Percentiles rank a stretch among this genome's conserved stretches.
Conservation (phyloP, 2,113 vertebrate genomes). For the Hypocryptadius cinnamomeus region DNA sequence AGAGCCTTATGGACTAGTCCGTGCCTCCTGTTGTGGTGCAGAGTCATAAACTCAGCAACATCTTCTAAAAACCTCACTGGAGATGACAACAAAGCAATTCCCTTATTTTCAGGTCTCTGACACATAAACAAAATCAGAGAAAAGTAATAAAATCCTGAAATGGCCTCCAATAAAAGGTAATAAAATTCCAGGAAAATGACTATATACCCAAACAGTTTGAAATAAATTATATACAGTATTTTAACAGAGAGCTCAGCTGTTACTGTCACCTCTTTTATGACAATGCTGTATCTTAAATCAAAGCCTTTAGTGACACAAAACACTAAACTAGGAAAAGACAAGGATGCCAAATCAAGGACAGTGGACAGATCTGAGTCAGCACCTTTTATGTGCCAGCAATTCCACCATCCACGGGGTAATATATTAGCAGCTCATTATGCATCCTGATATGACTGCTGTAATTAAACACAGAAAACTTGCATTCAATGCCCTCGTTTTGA, state of each 20-base stretch:
- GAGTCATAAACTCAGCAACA: constrained; percentile 11
- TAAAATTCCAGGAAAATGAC: constrained; percentile 47
- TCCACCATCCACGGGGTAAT: not conserved
- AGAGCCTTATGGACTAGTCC: not conserved
- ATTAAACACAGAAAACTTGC: constrained; percentile 37
- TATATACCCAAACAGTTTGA: constrained; percentile 40
- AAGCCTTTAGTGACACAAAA: constrained; percentile 13
- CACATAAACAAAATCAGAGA: constrained; percentile 59
- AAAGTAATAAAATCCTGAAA: constrained; percentile 51
- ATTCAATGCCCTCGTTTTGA: not conserved
- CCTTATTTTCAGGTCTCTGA: constrained; percentile 40
- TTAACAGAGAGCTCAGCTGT: constrained; percentile 50
- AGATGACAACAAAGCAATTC: constrained; percentile 44
- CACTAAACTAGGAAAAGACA: constrained; percentile 37
- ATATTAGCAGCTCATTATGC: constrained; percentile 38
- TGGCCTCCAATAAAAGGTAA: constrained; percentile 54
- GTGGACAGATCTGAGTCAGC: constrained; percentile 57
- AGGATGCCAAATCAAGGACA: constrained; percentile 54
- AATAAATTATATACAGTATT: constrained; percentile 54
- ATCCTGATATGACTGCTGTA: not conserved
- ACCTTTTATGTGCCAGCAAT: constrained; percentile 16
- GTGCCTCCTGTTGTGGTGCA: not conserved
- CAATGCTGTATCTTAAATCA: constrained; percentile 43
- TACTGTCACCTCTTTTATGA: constrained; percentile 52
- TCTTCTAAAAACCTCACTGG: constrained; percentile 15